phyloP scores from a whole-genome alignment of 2,113 vertebrate genomes.

The Serinus canaria region DNA sequence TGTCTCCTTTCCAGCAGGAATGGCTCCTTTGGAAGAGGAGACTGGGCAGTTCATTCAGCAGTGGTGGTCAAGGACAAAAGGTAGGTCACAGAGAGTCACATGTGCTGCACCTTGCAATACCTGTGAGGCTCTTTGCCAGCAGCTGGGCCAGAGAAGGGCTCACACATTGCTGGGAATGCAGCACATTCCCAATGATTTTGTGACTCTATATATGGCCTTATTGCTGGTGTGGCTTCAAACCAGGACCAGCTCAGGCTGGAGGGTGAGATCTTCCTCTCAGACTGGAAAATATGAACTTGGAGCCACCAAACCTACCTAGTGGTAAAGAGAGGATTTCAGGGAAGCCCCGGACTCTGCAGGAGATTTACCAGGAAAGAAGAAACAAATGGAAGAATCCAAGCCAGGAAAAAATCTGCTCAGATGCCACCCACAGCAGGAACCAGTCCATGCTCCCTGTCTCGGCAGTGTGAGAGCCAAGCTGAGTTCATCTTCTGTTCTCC shows the following conservation, averaged over 20 bases:
- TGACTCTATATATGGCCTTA: neutral
- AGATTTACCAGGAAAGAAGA: conserved; percentile 28
- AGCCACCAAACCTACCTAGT: neutral
- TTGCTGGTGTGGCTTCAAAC: neutral
- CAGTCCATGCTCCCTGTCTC: neutral
- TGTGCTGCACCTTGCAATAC: neutral
- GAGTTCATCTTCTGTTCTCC: neutral
- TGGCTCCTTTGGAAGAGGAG: neutral
- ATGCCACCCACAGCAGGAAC: neutral
- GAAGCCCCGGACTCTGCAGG: neutral
- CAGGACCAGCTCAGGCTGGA: neutral
- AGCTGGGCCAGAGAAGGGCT: neutral
- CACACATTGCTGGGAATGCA: neutral
- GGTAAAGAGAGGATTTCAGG: neutral
- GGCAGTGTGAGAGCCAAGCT: neutral
- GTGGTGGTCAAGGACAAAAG: neutral
- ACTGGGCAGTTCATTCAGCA: neutral
- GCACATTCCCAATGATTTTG: neutral
- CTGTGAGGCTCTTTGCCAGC: neutral
- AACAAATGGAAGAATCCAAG: neutral
- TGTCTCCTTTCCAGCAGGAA: neutral
- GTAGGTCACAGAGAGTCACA: neutral
- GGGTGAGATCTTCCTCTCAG: neutral
- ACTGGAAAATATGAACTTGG: conserved; percentile 21
- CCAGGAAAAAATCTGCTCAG: neutral